Evolutionary conservation across 2,113 vertebrate species (phyloP), one percentile per base, ranked within the genome.

Genomic region (Eleginops maclovinus): DNA sequence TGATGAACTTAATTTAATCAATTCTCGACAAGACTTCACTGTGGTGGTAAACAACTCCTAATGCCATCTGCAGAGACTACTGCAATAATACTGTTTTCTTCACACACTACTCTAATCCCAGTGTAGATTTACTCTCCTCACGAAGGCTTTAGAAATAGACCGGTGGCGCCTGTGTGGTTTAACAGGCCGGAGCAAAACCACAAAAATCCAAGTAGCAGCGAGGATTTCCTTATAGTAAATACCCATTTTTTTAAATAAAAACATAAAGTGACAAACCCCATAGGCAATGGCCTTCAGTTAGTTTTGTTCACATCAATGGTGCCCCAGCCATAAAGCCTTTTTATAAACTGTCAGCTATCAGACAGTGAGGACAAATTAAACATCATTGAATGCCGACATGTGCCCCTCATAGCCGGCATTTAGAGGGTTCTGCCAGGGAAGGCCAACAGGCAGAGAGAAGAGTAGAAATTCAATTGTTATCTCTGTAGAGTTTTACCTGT

Each of bases 1-100:
- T 81, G 77, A 90, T 83, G 61, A 86, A 87, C 72, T 88, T 91
- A 77, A 92, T 89, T 93, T 67, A 84, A 92, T 93, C 71, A 80
- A 70, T 90, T 84, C 80, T 78, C 66, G 47, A 79, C 56, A 78
- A 87, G 80, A 79, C 73, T 54, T 79, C 58, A 58, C 69, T 74
- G 64, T 58, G 75, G 69, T 71, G 75, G 75, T 87, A 91, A 93
- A 90, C 87, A 88, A 82, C 58, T 69, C 78, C 78, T 80, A 84
- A 86, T 89, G 71, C 73, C 74, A 84, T 87, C 82, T 79, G 71
- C 77, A 86, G 79, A 70, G 67, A 53, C 67, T 50, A 43, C 47
- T 40, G 73, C 87, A 86, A 87, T 84, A 84, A 91, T 87, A 50
- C 59, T 0, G 56, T 80, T 89, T 84, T 88, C 53, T 80, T 86